Evolutionary conservation across 1,140 invertebrate species (phyloP).

Genomic region (Sycophila sp.): DNA sequence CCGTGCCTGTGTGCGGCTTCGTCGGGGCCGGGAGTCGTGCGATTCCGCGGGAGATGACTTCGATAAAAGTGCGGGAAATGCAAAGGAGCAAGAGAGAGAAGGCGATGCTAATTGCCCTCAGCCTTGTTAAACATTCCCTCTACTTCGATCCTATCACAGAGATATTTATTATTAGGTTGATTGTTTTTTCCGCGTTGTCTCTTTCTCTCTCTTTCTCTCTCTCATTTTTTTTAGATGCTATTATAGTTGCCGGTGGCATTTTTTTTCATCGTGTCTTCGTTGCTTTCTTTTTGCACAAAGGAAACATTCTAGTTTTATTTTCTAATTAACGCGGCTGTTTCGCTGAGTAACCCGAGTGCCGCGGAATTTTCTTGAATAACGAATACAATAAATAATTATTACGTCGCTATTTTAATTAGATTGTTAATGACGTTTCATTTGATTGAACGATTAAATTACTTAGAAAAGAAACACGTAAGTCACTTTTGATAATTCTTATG

Average conservation of each 20-base stretch:
- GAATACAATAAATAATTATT: too few species aligned
- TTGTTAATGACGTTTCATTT: too few species aligned
- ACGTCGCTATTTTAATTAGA: too few species aligned
- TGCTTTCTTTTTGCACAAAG: neutral
- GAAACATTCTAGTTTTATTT: too few species aligned
- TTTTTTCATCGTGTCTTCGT: neutral
- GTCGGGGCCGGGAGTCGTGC: neutral
- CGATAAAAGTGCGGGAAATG: constrained; percentile 16
- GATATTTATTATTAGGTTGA: constrained; percentile 24
- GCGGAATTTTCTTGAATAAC: too few species aligned
- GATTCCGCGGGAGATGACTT: constrained; percentile 17
- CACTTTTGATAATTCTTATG: too few species aligned
- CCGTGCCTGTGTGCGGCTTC: neutral
- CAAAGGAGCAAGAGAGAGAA: neutral
- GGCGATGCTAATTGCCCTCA: constrained; percentile 7
- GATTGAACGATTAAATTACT: too few species aligned
- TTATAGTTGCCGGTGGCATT: too few species aligned
- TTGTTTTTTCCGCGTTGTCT: neutral
- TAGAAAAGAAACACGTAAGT: too few species aligned
- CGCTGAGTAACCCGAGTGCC: too few species aligned
- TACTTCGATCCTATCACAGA: neutral
- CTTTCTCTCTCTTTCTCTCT: neutral
- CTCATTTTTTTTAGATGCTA: too few species aligned
- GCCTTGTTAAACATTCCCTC: constrained; percentile 4
- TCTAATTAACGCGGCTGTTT: too few species aligned